phyloP scores from a whole-genome alignment of 2,888 invertebrate species.

The Gymnocheta viridis region DNA sequence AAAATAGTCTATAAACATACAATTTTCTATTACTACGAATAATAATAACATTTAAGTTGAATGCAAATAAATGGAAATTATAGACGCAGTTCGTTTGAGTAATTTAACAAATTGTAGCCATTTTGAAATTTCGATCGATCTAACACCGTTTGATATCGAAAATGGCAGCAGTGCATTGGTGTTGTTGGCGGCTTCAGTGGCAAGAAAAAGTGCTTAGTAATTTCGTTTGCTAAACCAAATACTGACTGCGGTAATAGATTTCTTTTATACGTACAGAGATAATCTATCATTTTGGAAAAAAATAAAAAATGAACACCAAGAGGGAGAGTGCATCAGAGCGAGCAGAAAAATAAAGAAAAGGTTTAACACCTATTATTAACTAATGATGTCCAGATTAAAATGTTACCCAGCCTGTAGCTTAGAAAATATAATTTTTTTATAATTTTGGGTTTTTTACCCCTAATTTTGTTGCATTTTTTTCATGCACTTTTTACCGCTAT shows the following conservation, averaged over 20 bases:
- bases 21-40: neutral
- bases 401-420: conserved; percentile 68
- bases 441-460: conserved; percentile 50
- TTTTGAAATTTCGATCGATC: conserved; percentile 29
- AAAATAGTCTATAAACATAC: neutral
- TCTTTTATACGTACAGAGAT: conserved; percentile 22
- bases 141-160: conserved; percentile 11
- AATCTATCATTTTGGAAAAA: conserved; percentile 36
- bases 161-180: neutral
- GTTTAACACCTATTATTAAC: conserved; percentile 62
- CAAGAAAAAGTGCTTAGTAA: conserved; percentile 32
- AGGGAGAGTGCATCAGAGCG: neutral
- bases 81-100: neutral
- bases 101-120: neutral
- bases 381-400: conserved; percentile 55
- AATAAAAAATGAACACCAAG: neutral
- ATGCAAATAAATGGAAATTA: neutral
- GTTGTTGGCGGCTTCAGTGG: neutral
- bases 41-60: neutral
- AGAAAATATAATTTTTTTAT: conserved; percentile 27
- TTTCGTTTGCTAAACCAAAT: conserved; percentile 17
- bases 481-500: neutral
- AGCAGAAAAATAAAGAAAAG: conserved; percentile 14
- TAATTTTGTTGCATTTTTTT: conserved; percentile 52
- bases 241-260: conserved; percentile 11